Base-by-base conservation (phyloP, 2,888 invertebrate genomes). In the Chrysolina haemoptera region DNA sequence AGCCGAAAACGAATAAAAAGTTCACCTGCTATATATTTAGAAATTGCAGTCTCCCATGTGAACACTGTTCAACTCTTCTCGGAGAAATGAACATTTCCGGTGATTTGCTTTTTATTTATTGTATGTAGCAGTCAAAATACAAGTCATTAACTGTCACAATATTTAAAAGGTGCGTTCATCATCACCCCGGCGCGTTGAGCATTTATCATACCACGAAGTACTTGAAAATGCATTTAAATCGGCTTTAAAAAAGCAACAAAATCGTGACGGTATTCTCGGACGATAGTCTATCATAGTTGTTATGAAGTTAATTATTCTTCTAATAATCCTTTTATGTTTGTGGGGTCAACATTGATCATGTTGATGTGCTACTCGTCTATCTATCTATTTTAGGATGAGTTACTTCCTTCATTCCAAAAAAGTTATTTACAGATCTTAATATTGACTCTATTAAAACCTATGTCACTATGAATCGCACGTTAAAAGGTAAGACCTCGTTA, bases 51-150 rank as follows among this genome's bases (percentile, higher is more conserved):
- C 72, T 79, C 77, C 79, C 80, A 78, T 81, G 80, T 79, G 74
- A 80, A 76, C 76, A 70, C 68, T 64, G 71, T 62, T 73, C 73
- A 67, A 55, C 78, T 77, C 79, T 79, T 81, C 82, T 77, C 76
- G 76, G 80, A 83, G 82, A 82, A 82, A 82, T 81, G 81, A 81
- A 81, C 83, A 79, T 84, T 84, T 84, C 84, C 84, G 84, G 84
- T 78, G 83, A 84, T 84, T 83, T 78, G 77, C 79, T 75, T 76
- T 69, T 84, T 85, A 83, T 85, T 85, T 85, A 84, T 83, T 78
- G 82, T 80, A 74, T 82, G 83, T 84, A 80, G 79, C 83, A 80
- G 83, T 83, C 83, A 82, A 83, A 83, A 82, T 81, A 81, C 81
- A 82, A 81, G 82, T 83, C 84, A 83, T 81, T 81, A 79, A 62